phyloP scores from a whole-genome alignment of 2,888 invertebrate species.

The Rhorus exstirpatorius region DNA sequence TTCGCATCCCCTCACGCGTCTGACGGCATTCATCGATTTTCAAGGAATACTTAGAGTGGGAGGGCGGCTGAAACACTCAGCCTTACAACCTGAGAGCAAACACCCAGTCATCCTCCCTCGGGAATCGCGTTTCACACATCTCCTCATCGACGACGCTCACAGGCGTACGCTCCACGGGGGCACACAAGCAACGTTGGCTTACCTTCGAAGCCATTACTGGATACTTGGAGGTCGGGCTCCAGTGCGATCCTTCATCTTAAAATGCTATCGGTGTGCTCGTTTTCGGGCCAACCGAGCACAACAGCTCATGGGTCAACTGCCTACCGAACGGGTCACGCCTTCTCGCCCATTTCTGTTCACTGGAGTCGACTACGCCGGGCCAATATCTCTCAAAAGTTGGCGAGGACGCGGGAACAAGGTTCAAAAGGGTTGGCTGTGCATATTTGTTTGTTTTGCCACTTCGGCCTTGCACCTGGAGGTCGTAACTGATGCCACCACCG shows the following conservation, averaged over 20 bases:
- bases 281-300: slow-evolving; percentile 26
- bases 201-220: slow-evolving; percentile 32
- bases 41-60: slow-evolving; percentile 4
- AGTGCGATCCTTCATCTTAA: slow-evolving; percentile 16
- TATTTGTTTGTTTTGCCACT: slow-evolving; percentile 45
- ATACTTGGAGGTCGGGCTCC: slow-evolving; percentile 47
- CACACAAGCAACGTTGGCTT: slow-evolving; percentile 35
- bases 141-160: background rate
- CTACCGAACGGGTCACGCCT: slow-evolving; percentile 26
- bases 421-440: slow-evolving; percentile 40
- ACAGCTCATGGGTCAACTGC: slow-evolving; percentile 61
- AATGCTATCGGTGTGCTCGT: background rate
- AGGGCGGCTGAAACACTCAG: slow-evolving; percentile 11
- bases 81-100: slow-evolving; percentile 27
- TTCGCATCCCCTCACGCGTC: background rate
- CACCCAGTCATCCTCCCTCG: slow-evolving; percentile 14
- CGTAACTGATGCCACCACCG: slow-evolving; percentile 19
- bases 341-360: slow-evolving; percentile 18
- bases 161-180: slow-evolving; percentile 38
- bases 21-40: slow-evolving; percentile 2
- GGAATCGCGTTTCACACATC: background rate
- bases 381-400: slow-evolving; percentile 16
- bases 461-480: slow-evolving; percentile 25
- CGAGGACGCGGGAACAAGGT: slow-evolving; percentile 23
- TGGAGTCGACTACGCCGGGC: slow-evolving; percentile 55